Base-by-base conservation (phyloP, 35 echinoderm and acorn worm species). In the Strongylocentrotus purpuratus region DNA sequence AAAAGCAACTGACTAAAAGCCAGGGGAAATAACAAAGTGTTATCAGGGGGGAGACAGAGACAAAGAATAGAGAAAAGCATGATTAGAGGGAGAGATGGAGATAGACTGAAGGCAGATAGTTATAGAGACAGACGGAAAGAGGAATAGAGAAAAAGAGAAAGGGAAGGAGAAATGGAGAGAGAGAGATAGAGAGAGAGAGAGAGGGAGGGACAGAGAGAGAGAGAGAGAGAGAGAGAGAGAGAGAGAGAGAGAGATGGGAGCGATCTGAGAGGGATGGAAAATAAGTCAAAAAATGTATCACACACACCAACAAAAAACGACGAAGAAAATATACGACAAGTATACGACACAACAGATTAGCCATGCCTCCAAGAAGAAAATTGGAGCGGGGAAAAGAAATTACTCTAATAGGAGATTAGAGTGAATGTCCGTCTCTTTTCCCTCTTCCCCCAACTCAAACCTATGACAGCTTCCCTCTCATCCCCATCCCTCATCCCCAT, bases 381-480 rank as follows among this genome's bases (percentile, higher is more conserved):
- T 88, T 88, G 5, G 87, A 88, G 31, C 87, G 87, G 45, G 87
- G 31, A 46, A 88, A 88, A 41, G 87, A 88, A 41, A 88, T 88
- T 88, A 88, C 28, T 88, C 15, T 88, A 88, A 88, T 88, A 88
- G 87, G 32, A 88, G 31, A 88, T 88, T 88, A 88, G 31, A 88
- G 15, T 4, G 87, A 88, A 35, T 46, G 87, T 88, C 87, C 87
- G 31, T 46, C 87, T 46, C 22, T 7, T 33, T 31, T 88, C 31
- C 4, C 33, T 11, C 33, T 41, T 13, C 61, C 61, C 61, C 87
- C 32, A 4, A 33, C 32, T 33, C 4, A 88, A 0, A 35, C 31
- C 31, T 7, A 14, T 88, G 87, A 88, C 87, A 88, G 87, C 45
- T 88, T 31, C 28, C 17, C 87, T 12, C 32, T 33, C 87, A 7